Evolutionary conservation across 2,113 vertebrate genomes (phyloP).

Genomic region (Gyps fulvus): DNA sequence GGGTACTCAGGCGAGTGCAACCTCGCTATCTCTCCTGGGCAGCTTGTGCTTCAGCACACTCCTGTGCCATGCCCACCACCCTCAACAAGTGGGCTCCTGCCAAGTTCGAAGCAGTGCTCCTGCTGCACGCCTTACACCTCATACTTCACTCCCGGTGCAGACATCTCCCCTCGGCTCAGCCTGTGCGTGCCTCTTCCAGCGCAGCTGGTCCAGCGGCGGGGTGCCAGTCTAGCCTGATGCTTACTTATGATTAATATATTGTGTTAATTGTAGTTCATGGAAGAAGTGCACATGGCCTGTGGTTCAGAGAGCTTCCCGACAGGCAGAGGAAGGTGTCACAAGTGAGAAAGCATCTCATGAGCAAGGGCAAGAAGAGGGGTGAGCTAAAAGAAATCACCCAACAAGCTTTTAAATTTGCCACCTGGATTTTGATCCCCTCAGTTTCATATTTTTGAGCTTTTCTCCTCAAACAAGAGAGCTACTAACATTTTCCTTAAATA

Average conservation of each 20-base stretch:
- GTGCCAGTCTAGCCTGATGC: neutral
- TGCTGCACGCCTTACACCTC: neutral
- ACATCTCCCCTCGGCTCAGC: neutral
- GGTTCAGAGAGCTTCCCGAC: neutral
- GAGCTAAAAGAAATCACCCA: neutral
- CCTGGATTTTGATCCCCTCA: neutral
- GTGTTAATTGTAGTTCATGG: neutral
- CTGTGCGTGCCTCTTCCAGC: neutral
- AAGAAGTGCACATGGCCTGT: neutral
- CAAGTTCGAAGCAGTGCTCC: fast-evolving
- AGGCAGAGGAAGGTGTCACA: neutral
- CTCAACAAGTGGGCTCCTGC: neutral
- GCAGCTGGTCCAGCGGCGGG: fast-evolving
- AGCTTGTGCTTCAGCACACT: neutral
- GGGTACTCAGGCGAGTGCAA: fast-evolving
- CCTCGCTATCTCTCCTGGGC: fast-evolving
- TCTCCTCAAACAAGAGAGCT: neutral
- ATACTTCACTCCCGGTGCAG: neutral
- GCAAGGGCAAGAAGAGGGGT: neutral
- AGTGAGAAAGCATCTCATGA: neutral
- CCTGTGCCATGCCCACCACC: neutral
- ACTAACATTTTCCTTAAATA: neutral
- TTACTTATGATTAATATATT: neutral
- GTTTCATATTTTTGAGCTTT: constrained; percentile 2
- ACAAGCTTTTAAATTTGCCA: neutral